These are phyloP conservation scores for Galeruca laticollis DNA, from an alignment of 2,888 invertebrate species.

Conservation along the genomic window DNA sequence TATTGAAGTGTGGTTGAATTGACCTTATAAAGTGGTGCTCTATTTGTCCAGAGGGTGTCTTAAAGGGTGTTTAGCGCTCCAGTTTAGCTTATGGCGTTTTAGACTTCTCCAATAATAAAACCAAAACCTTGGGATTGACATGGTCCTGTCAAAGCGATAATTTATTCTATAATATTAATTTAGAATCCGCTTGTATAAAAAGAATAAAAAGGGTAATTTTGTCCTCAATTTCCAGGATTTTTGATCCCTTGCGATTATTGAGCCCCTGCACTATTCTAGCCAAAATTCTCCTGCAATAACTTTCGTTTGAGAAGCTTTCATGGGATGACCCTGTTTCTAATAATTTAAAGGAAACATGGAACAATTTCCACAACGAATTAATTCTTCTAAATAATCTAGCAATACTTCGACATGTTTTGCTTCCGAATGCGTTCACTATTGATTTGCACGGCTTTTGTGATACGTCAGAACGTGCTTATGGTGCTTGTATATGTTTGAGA, in stretches of 20 bases:
- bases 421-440: neutral
- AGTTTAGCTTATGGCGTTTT: slow-evolving; percentile 21
- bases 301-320: neutral
- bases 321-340: slow-evolving; percentile 10
- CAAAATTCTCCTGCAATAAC: slow-evolving; percentile 3
- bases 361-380: slow-evolving; percentile 21
- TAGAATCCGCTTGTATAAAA: neutral
- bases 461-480: slow-evolving; percentile 27
- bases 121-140: slow-evolving; percentile 19
- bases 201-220: slow-evolving; percentile 8
- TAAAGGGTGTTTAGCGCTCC: too few species aligned
- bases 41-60: too few species aligned
- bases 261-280: slow-evolving; percentile 6
- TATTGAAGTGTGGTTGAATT: too few species aligned
- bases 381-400: slow-evolving; percentile 3
- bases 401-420: slow-evolving; percentile 22
- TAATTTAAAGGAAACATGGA: slow-evolving; percentile 9
- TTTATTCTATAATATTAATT: slow-evolving; percentile 12
- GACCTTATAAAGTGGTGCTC: too few species aligned
- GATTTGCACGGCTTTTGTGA: slow-evolving; percentile 31
- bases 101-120: too few species aligned
- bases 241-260: slow-evolving; percentile 23
- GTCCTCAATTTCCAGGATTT: slow-evolving; percentile 19
- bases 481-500: slow-evolving; percentile 26
- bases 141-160: slow-evolving; percentile 10